Conservation (phyloP, 37 sponge, comb jelly and placozoan genomes). For the Eunapius fragilis region DNA sequence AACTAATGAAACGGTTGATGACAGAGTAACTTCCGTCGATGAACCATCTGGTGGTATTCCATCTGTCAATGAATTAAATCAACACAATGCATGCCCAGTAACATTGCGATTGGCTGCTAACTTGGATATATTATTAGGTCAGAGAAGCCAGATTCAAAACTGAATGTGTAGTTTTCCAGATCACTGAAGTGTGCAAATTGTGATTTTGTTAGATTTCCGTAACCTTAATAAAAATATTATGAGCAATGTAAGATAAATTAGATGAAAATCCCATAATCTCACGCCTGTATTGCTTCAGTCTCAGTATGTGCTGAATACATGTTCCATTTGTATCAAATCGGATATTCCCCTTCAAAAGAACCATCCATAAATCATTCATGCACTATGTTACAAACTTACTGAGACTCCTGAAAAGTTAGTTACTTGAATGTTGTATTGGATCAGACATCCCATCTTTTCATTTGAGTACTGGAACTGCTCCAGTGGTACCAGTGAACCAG, state of each 20-base stretch:
- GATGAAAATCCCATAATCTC: neutral
- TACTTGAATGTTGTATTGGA: constrained; percentile 1
- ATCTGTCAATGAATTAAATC: neutral
- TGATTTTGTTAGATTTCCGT: neutral
- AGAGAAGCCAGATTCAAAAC: neutral
- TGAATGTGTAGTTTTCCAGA: neutral
- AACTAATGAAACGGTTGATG: neutral
- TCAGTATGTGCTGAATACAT: neutral
- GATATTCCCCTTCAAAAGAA: neutral
- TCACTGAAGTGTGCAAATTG: neutral
- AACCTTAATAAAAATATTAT: neutral
- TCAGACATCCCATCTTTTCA: constrained; percentile 26
- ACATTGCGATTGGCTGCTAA: neutral
- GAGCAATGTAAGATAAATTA: neutral
- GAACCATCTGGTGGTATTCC: constrained; percentile 50
- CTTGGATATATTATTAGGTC: neutral
- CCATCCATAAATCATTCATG: neutral
- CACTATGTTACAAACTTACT: constrained; percentile 1
- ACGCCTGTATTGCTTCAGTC: neutral
- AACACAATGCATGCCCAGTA: too few relatives aligned
- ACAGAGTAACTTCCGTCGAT: neutral
- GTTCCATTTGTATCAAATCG: neutral
- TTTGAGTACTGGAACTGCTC: constrained; percentile 32
- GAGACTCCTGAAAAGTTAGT: constrained; percentile 39
- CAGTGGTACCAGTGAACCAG: neutral